These are phyloP conservation scores for Luffia ferchaultella DNA, from an alignment of 2,888 invertebrate genomes.

Conservation along the genomic window DNA sequence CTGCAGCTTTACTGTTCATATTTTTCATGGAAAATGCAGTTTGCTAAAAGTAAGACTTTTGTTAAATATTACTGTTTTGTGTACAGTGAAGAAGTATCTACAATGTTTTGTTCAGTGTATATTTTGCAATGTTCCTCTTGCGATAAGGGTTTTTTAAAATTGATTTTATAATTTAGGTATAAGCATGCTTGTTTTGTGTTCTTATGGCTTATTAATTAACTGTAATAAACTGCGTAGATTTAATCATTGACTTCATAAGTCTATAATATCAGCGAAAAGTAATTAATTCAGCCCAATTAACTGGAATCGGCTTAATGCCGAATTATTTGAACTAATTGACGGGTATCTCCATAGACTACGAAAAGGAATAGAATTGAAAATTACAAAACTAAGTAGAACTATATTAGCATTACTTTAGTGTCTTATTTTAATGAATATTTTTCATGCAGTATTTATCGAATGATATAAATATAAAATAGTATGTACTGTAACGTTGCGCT, in stretches of 20 bases:
- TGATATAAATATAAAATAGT: too few species aligned
- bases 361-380: not conserved
- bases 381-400: too few species aligned
- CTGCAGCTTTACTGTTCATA: not conserved
- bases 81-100: not conserved
- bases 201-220: too few species aligned
- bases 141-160: too few species aligned
- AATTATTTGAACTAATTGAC: not conserved
- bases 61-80: not conserved
- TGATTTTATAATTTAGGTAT: too few species aligned
- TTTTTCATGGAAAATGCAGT: not conserved
- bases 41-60: not conserved
- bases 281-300: constrained; percentile 2
- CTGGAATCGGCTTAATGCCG: constrained; percentile 1
- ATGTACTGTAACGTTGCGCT: too few species aligned
- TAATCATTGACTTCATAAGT: not conserved
- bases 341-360: not conserved
- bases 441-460: too few species aligned
- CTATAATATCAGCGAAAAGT: not conserved
- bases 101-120: too few species aligned
- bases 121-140: too few species aligned
- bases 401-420: too few species aligned
- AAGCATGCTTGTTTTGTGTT: too few species aligned
- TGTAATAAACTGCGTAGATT: not conserved
- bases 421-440: too few species aligned